Evolutionary conservation across 2,888 invertebrate genomes (phyloP).

Genomic region (Chouioia cunea): DNA sequence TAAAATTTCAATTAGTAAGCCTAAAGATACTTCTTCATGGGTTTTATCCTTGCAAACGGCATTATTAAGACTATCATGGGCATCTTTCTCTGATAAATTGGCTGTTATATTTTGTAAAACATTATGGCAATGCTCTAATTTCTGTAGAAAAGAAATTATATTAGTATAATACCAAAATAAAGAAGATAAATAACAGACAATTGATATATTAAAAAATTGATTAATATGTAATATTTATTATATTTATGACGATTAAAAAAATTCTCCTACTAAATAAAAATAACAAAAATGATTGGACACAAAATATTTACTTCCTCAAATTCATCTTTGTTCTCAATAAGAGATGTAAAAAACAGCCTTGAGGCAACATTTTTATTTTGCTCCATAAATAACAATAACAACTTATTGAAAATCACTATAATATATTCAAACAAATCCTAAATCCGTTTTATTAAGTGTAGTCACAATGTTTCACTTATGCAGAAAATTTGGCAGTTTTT

Average conservation of each 20-base stretch:
- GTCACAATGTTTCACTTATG: too few species aligned
- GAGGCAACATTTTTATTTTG: conserved; percentile 11
- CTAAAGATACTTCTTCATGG: conserved; percentile 94
- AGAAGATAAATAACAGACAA: not conserved
- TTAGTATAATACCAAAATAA: not conserved
- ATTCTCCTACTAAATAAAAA: not conserved
- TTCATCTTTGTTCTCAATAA: conserved; percentile 38
- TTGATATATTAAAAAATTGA: not conserved
- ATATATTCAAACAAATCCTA: too few species aligned
- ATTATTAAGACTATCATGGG: conserved; percentile 91
- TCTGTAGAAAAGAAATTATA: conserved; percentile 73
- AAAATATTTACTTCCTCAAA: conserved; percentile 34
- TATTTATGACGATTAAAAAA: not conserved
- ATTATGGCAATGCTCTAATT: conserved; percentile 87
- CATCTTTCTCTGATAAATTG: conserved; percentile 92
- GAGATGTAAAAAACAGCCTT: conserved; percentile 24
- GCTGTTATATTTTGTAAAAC: conserved; percentile 82
- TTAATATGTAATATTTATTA: not conserved
- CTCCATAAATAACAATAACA: conserved; percentile 20
- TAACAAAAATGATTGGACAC: not conserved
- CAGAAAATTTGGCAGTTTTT: too few species aligned
- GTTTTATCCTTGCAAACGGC: conserved; percentile 89
- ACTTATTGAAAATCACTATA: too few species aligned
- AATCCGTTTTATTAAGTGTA: too few species aligned
- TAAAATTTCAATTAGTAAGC: conserved; percentile 89